Conservation (phyloP, 64 coral and sea anemone species). For the Stichodactyla mertensii region DNA sequence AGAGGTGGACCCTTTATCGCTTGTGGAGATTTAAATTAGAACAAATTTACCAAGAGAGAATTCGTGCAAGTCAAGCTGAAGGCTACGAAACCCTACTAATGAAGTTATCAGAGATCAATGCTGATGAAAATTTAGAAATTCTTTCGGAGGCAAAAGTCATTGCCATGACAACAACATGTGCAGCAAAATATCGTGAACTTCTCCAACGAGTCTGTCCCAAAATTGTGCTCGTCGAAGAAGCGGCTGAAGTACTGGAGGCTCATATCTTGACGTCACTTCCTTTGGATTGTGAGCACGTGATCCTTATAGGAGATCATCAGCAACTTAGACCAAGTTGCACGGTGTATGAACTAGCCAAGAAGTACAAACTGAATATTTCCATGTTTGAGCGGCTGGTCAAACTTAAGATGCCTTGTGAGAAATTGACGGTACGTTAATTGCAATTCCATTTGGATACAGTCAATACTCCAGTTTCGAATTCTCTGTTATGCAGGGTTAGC, state of each 20-base stretch:
- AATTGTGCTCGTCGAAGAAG: conserved; percentile 75
- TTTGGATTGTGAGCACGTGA: conserved; percentile 69
- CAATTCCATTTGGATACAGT: too few relatives aligned
- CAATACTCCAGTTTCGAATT: too few relatives aligned
- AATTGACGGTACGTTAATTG: conserved; percentile 26
- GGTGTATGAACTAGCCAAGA: conserved; percentile 67
- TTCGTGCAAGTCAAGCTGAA: conserved; percentile 27
- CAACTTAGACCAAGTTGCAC: conserved; percentile 82
- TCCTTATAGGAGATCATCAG: conserved; percentile 90
- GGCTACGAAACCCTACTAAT: conserved; percentile 14
- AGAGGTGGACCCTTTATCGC: conserved; percentile 57
- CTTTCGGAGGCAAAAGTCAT: conserved; percentile 45
- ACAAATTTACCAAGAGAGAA: background rate
- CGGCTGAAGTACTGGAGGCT: conserved; percentile 88
- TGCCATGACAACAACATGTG: conserved; percentile 83
- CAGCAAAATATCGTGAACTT: conserved; percentile 55
- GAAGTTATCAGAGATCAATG: background rate
- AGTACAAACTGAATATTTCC: conserved; percentile 81
- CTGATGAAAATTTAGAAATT: conserved; percentile 36
- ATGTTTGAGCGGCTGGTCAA: conserved; percentile 84
- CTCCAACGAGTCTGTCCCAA: conserved; percentile 55
- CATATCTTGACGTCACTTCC: conserved; percentile 68
- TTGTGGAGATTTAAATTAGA: conserved; percentile 54
- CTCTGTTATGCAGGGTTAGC: too few relatives aligned
- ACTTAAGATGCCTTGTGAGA: conserved; percentile 48